These are phyloP conservation scores for Hetaerina americana DNA, from an alignment of 1,140 invertebrate species.

Conservation along the genomic window DNA sequence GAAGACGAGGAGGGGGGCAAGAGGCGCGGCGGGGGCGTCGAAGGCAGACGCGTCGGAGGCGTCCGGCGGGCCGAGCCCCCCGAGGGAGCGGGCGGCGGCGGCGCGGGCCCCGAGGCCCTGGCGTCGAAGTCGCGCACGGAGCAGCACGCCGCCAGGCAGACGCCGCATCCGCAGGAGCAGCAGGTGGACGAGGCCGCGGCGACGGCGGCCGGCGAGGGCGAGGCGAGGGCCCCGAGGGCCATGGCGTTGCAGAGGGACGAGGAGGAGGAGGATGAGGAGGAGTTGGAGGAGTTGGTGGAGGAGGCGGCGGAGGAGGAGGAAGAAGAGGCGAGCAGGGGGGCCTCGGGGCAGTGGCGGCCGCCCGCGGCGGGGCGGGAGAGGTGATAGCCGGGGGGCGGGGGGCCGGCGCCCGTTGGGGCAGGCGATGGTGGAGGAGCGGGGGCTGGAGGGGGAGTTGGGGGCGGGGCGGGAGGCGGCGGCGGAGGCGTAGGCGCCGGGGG, in stretches of 20 bases:
- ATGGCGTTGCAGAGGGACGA: slow-evolving; percentile 1
- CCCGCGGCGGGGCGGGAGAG: slow-evolving; percentile 31
- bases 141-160: background rate
- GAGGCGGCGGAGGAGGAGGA: slow-evolving; percentile 1
- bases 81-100: background rate
- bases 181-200: background rate
- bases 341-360: slow-evolving; percentile 31
- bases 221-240: background rate
- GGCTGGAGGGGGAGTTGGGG: background rate
- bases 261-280: slow-evolving; percentile 1
- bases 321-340: slow-evolving; percentile 25
- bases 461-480: slow-evolving; percentile 3
- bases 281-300: background rate
- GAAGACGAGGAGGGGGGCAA: background rate
- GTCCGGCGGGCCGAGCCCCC: background rate
- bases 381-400: slow-evolving; percentile 24
- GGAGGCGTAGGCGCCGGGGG: background rate
- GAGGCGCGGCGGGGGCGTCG: background rate
- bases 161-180: background rate
- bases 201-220: background rate
- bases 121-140: background rate
- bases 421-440: slow-evolving; percentile 17
- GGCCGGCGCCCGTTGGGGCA: slow-evolving; percentile 30
- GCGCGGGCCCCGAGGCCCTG: background rate
- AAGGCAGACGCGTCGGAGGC: background rate